Conservation (phyloP, 2,797 vertebrate species). For the Diceros bicornis region DNA sequence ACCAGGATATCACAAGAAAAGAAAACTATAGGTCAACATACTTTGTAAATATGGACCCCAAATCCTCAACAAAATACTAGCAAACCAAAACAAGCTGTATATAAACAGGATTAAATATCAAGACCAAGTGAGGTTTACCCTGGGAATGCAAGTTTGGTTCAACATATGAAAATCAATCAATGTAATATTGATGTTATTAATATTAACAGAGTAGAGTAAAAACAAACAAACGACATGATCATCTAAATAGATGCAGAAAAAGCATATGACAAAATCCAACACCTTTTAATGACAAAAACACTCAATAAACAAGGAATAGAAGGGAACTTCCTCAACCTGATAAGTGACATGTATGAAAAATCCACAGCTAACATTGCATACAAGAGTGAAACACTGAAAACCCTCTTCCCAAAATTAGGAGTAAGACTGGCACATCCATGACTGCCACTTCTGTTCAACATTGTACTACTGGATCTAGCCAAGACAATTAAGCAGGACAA, state of each 20-base stretch:
- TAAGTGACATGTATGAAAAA: background rate
- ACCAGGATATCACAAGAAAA: background rate
- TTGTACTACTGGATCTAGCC: background rate
- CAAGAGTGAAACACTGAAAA: background rate
- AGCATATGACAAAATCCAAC: background rate
- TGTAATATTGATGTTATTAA: too few species aligned
- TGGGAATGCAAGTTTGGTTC: background rate
- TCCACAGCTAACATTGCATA: background rate
- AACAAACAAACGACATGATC: background rate
- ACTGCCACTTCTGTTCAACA: background rate
- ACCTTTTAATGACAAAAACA: background rate
- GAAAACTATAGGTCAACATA: background rate
- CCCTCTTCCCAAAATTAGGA: background rate
- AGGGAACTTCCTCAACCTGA: background rate
- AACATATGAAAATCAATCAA: background rate
- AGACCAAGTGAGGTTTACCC: background rate
- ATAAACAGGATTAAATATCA: background rate
- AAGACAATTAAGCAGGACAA: background rate
- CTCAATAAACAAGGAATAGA: background rate
- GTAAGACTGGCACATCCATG: background rate
- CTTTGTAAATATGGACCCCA: background rate
- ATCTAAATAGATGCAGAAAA: background rate
- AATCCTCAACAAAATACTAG: background rate
- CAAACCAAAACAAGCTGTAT: background rate
- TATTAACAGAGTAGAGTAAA: background rate